Evolutionary conservation across 2,797 vertebrate genomes (phyloP).

Genomic region (Poecilia picta): DNA sequence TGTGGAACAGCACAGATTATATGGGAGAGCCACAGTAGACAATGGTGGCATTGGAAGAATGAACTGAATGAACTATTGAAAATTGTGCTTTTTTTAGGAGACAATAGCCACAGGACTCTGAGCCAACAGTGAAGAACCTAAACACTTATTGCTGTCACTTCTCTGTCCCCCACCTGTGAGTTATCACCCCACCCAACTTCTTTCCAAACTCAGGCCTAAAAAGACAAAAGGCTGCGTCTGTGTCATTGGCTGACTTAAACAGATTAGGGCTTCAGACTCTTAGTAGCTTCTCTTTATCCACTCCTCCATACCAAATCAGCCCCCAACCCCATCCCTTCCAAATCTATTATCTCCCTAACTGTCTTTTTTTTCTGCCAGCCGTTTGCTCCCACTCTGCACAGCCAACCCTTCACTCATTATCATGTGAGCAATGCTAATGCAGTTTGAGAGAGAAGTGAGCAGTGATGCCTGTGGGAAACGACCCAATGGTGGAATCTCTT

Average conservation of each 20-base stretch:
- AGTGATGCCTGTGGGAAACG: constrained; percentile 42
- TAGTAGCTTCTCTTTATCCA: constrained; percentile 52
- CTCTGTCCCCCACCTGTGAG: neutral
- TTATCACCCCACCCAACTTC: neutral
- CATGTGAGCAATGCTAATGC: constrained; percentile 53
- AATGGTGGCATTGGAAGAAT: constrained; percentile 21
- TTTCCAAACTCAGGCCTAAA: constrained; percentile 9
- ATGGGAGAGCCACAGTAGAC: constrained; percentile 35
- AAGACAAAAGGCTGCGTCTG: constrained; percentile 61
- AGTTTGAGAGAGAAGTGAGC: constrained; percentile 33
- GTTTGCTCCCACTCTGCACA: neutral
- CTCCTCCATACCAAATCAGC: constrained; percentile 5
- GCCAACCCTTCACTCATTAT: constrained; percentile 39
- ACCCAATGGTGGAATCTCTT: constrained; percentile 23
- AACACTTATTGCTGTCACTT: constrained; percentile 1
- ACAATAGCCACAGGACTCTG: constrained; percentile 38
- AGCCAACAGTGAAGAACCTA: neutral
- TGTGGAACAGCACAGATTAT: constrained; percentile 33
- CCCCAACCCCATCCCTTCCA: neutral
- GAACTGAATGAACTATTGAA: constrained; percentile 12
- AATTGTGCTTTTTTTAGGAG: constrained; percentile 66
- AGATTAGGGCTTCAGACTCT: constrained; percentile 64
- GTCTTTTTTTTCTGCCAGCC: neutral
- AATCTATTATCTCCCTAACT: constrained; percentile 16
- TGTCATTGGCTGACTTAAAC: constrained; percentile 62